phyloP scores from a whole-genome alignment of 2,113 vertebrate genomes.

The Pseudolaguvia tuberculata region DNA sequence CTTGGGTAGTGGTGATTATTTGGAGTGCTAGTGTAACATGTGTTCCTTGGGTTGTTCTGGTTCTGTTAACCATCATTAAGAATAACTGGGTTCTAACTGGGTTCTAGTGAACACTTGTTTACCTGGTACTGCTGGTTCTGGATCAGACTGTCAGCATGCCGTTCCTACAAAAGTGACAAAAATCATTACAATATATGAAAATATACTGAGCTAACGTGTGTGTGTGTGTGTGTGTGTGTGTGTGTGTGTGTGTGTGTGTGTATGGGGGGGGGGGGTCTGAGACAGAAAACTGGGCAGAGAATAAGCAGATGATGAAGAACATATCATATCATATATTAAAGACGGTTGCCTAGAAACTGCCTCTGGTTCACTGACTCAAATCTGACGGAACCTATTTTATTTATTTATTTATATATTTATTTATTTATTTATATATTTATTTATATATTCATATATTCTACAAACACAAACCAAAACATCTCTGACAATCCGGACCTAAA shows the following conservation, averaged over 20 bases:
- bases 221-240: conserved; percentile 43
- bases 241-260: conserved; percentile 25
- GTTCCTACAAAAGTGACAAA: conserved; percentile 37
- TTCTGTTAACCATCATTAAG: no score
- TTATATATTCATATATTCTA: neutral
- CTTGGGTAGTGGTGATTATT: no score
- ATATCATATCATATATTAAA: conserved; percentile 31
- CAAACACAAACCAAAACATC: neutral
- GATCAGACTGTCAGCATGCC: conserved; percentile 49
- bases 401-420: neutral
- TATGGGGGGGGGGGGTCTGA: no score
- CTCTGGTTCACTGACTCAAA: conserved; percentile 34
- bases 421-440: conserved; percentile 1
- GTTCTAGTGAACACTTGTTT: no score
- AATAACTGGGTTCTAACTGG: no score
- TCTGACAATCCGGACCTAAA: no score
- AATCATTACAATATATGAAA: neutral
- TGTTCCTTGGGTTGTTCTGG: no score
- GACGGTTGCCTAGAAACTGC: conserved; percentile 49
- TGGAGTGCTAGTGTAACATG: no score
- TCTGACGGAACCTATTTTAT: conserved; percentile 14
- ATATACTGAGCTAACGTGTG: no score
- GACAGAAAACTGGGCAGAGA: conserved; percentile 33
- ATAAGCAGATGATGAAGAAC: conserved; percentile 44
- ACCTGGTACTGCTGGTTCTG: conserved; percentile 53